These are phyloP conservation scores for Sinocyclocheilus anophthalmus DNA, from an alignment of 2,113 vertebrate species.

Conservation along the genomic window DNA sequence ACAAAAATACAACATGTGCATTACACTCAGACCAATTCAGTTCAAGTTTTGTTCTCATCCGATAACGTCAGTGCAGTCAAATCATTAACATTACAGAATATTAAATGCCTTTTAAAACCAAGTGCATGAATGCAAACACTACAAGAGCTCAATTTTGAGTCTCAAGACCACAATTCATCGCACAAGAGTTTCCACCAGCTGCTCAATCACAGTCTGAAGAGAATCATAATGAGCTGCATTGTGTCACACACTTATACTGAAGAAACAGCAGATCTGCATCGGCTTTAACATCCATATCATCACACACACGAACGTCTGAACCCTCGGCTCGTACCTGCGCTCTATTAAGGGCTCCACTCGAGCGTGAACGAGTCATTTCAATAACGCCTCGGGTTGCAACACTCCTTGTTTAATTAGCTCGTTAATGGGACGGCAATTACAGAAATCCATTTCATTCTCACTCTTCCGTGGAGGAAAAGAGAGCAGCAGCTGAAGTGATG, in stretches of 20 bases:
- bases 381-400: slow-evolving; percentile 70
- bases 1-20: no score
- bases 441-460: slow-evolving; percentile 60
- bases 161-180: neutral
- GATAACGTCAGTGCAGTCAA: neutral
- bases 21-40: no score
- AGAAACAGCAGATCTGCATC: neutral
- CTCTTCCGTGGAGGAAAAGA: slow-evolving; percentile 11
- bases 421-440: slow-evolving; percentile 69
- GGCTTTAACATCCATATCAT: neutral
- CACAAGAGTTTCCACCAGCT: neutral
- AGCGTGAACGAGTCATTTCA: slow-evolving; percentile 76
- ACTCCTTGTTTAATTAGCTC: slow-evolving; percentile 74
- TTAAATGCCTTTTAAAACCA: neutral
- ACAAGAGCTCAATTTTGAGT: neutral
- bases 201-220: neutral
- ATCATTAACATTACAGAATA: neutral
- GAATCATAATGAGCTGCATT: neutral
- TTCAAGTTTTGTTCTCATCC: no score
- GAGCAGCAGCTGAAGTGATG: no score
- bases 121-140: neutral
- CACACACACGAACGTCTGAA: slow-evolving; percentile 36
- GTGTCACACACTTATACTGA: neutral
- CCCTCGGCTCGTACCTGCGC: slow-evolving; percentile 43
- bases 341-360: slow-evolving; percentile 74